Evolutionary conservation across 2,113 vertebrate species (phyloP), one percentile per base, ranked within the genome.

Genomic region (Philantomba maxwellii): DNA sequence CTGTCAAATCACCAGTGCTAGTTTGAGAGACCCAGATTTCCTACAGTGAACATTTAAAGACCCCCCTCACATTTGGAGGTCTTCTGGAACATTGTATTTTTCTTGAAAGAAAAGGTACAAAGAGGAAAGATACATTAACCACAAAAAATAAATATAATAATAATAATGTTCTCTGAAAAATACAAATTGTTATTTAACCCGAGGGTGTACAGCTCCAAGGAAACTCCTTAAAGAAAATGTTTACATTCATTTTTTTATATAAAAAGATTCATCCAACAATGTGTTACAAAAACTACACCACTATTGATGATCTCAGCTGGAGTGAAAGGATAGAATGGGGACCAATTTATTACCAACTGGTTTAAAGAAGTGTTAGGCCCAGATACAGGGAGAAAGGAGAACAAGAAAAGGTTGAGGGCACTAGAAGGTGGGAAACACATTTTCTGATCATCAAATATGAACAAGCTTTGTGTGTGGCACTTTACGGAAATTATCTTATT

Each of bases 261-360:
- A 75, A 98, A 98, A 97, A 89, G 97, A 97, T 89, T 96, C 89
- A 95, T 91, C 95, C 92, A 90, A 97, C 98, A 98, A 94, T 97
- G 89, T 73, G 94, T 95, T 96, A 89, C 96, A 98, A 98, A 97
- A 93, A 53, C 81, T 88, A 85, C 90, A 96, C 77, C 55, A 51
- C 88, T 95, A 81, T 97, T 96, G 95, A 97, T 97, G 85, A 96
- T 96, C 98, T 95, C 98, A 97, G 98, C 98, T 98, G 98, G 97
- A 97, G 93, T 28, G 91, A 92, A 91, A 96, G 86, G 86, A 87
- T 30, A 98, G 96, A 98, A 98, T 94, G 95, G 82, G 86, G 83
- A 93, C 81, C 98, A 97, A 97, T 98, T 98, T 98, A 93, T 89
- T 97, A 77, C 97, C 96, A 95, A 95, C 95, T 94, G 97, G 94